phyloP scores from a whole-genome alignment of 2,888 invertebrate genomes.

The Caenorhabditis sulstoni region DNA sequence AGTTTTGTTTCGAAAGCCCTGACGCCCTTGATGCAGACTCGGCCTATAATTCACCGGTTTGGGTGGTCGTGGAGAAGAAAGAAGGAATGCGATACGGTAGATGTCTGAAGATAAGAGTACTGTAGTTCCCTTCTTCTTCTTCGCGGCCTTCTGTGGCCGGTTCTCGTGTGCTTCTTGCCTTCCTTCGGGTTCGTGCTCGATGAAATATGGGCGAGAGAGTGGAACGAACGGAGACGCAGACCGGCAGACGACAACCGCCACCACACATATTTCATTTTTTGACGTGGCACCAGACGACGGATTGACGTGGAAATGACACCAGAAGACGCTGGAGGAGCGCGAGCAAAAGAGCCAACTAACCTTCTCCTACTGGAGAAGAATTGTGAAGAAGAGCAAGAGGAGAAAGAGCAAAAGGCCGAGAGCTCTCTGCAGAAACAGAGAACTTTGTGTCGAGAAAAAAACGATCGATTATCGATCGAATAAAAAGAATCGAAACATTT shows the following conservation, averaged over 20 bases:
- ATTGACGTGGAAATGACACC: constrained; percentile 43
- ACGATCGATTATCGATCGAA: too few species aligned
- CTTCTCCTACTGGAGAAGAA: too few species aligned
- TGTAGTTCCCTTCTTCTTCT: constrained; percentile 14
- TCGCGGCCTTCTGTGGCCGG: not conserved
- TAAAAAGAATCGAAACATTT: too few species aligned
- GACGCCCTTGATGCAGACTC: constrained; percentile 17
- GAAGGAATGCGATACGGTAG: constrained; percentile 16
- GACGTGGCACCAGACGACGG: constrained; percentile 31
- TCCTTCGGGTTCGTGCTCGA: constrained; percentile 32
- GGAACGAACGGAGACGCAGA: constrained; percentile 10
- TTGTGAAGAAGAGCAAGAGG: too few species aligned
- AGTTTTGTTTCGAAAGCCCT: constrained; percentile 26
- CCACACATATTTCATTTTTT: constrained; percentile 36
- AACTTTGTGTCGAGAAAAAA: too few species aligned
- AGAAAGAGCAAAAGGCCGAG: not conserved
- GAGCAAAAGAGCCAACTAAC: too few species aligned
- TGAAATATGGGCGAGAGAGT: constrained; percentile 33
- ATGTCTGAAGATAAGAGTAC: constrained; percentile 10
- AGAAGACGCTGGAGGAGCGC: constrained; percentile 3
- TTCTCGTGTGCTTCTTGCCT: constrained; percentile 4
- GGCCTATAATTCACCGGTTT: constrained; percentile 21
- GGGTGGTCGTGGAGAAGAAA: constrained; percentile 25
- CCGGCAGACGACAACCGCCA: not conserved
- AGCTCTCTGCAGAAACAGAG: too few species aligned